Percentiles rank a stretch among this genome's conserved stretches.
phyloP scores from a whole-genome alignment of 2,888 invertebrate genomes.

The Diaphora mendica region DNA sequence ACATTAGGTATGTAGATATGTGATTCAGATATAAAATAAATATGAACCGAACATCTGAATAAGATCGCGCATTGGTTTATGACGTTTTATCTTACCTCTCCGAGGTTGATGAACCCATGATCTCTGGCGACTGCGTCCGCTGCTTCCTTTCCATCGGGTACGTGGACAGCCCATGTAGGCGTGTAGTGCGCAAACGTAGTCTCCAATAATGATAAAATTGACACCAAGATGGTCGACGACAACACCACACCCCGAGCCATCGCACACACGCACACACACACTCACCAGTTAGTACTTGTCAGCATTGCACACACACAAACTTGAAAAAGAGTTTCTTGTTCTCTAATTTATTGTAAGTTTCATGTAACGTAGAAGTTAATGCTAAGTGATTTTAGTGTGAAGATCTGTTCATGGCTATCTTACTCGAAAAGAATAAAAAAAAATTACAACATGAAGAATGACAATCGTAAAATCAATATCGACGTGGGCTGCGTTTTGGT shows the following conservation, averaged over 20 bases:
- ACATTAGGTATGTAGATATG: background rate
- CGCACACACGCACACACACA: constrained; percentile 69
- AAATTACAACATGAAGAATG: background rate
- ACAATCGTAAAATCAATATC: constrained; percentile 19
- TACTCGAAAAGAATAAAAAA: constrained; percentile 21
- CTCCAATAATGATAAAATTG: constrained; percentile 63
- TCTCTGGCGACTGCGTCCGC: constrained; percentile 92
- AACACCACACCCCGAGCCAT: constrained; percentile 76
- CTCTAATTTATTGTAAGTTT: constrained; percentile 36
- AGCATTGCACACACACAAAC: constrained; percentile 78
- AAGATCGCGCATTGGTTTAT: background rate
- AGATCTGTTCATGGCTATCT: constrained; percentile 31
- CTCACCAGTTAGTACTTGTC: constrained; percentile 83
- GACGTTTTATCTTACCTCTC: constrained; percentile 89
- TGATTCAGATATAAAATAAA: constrained; percentile 4
- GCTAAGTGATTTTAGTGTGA: constrained; percentile 34
- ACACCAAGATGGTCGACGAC: constrained; percentile 70
- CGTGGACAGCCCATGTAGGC: constrained; percentile 95
- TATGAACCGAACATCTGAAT: background rate
- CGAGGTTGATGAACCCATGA: constrained; percentile 94
- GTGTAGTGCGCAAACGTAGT: constrained; percentile 87
- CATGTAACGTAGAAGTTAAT: constrained; percentile 51
- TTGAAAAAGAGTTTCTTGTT: constrained; percentile 48
- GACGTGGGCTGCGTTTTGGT: constrained; percentile 49
- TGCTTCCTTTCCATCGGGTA: constrained; percentile 89